These are phyloP conservation scores for Phyllotreta cruciferae DNA, from an alignment of 2,888 invertebrate genomes.

Conservation along the genomic window DNA sequence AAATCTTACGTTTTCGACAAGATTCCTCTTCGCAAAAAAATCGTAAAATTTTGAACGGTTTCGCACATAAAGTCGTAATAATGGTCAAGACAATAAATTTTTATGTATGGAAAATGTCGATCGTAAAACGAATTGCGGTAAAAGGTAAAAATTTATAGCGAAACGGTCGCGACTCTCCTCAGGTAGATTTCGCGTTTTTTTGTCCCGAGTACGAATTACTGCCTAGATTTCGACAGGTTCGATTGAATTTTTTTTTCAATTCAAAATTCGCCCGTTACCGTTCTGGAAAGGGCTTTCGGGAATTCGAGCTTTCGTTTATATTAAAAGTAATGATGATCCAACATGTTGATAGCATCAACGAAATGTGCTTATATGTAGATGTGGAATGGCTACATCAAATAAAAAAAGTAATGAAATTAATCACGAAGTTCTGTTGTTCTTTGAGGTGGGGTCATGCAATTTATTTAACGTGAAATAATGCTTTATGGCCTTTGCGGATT, in stretches of 20 bases:
- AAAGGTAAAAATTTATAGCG: conserved; percentile 8
- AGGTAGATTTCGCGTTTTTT: too few relatives aligned
- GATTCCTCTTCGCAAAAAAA: conserved; percentile 5
- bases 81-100: conserved; percentile 1
- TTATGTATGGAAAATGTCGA: conserved; percentile 4
- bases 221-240: neutral
- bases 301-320: neutral
- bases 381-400: conserved; percentile 13
- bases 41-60: conserved; percentile 19
- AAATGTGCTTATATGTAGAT: conserved; percentile 8
- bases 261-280: too few relatives aligned
- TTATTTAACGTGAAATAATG: conserved; percentile 10
- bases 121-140: conserved; percentile 11
- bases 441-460: conserved; percentile 6
- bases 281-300: conserved; percentile 3
- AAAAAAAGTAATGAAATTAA: conserved; percentile 17
- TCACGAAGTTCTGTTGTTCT: conserved; percentile 18
- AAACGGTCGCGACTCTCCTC: neutral
- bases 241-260: neutral
- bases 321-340: conserved; percentile 8
- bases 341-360: conserved; percentile 17
- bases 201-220: neutral
- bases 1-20: conserved; percentile 11
- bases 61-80: neutral
- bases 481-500: conserved; percentile 6